Base-by-base conservation (phyloP, 2,888 invertebrate genomes). In the Desoria tigrina region DNA sequence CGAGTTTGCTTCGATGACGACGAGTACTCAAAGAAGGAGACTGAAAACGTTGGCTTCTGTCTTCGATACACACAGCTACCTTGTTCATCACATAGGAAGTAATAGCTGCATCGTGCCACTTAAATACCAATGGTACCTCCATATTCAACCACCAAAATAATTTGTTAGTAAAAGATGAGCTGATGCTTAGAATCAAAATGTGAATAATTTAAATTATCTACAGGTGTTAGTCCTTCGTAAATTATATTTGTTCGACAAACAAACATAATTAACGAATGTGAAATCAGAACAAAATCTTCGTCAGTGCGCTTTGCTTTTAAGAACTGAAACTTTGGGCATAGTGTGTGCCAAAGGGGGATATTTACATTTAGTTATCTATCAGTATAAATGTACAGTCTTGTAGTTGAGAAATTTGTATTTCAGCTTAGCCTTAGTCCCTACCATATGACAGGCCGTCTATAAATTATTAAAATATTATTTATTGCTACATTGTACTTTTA, bases 1-100 rank as follows among this genome's bases (percentile, higher is more conserved):
- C 73, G 76, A 24, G 76, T 76, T 37, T 74, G 73, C 69, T 76
- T 76, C 50, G 76, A 76, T 54, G 76, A 76, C 45, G 76, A 76
- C 42, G 76, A 76, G 61, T 74, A 74, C 62, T 71, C 73, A n/a
- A 76, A 76, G 68, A 76, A 76, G 64, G 76, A 76, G 67, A 72
- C 73, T 54, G 76, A 76, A 63, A 73, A 76, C 23, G 71, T 76
- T 45, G 76, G 76, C 16, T 76, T 76, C 71, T 76, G 76, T 58
- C 67, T 76, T 42, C 49, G 76, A 61, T 76, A 76, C 61, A 76
- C 76, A 21, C 76, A 76, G 61, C 67, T 76, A 45, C 76, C 76
- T 54, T 76, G 76, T 64, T 74, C 76, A 55, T 73, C 74, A 9
- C 76, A 76, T 58, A 65, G 70, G 68, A 61, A n/a, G 62, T 64